phyloP scores from a whole-genome alignment of 2,888 invertebrate species.

The Dolichopus griseipennis region DNA sequence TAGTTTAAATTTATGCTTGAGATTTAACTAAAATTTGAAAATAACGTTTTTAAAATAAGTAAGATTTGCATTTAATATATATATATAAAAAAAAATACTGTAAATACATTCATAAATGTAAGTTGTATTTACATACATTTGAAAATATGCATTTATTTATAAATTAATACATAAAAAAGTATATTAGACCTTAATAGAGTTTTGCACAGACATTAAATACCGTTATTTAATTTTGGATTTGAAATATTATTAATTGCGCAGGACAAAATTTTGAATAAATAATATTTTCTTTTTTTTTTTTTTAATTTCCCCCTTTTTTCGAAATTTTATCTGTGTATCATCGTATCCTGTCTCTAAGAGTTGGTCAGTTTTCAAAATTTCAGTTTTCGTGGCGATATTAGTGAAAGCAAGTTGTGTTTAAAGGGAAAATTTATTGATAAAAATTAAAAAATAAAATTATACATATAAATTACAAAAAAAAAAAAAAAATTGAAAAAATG shows the following conservation, averaged over 20 bases:
- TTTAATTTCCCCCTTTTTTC: background rate
- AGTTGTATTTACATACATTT: no score
- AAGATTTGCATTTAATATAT: no score
- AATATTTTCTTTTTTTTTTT: background rate
- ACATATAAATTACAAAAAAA: background rate
- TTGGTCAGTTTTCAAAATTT: background rate
- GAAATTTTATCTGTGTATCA: no score
- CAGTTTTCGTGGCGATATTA: slow-evolving; percentile 6
- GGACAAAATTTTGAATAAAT: background rate
- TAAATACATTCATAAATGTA: no score
- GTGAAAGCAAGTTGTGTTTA: background rate
- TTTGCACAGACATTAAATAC: background rate
- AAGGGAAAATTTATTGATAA: background rate
- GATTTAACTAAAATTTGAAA: no score
- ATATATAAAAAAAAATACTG: no score
- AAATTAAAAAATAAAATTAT: background rate
- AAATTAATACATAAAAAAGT: no score
- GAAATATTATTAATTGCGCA: background rate
- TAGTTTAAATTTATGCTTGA: no score
- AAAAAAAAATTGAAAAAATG: background rate
- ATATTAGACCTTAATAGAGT: no score
- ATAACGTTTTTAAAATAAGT: no score
- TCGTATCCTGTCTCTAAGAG: background rate
- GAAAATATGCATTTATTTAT: no score
- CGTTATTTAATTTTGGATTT: background rate